Evolutionary conservation across 2,113 vertebrate genomes (phyloP).

Genomic region (Nycticorax nycticorax): DNA sequence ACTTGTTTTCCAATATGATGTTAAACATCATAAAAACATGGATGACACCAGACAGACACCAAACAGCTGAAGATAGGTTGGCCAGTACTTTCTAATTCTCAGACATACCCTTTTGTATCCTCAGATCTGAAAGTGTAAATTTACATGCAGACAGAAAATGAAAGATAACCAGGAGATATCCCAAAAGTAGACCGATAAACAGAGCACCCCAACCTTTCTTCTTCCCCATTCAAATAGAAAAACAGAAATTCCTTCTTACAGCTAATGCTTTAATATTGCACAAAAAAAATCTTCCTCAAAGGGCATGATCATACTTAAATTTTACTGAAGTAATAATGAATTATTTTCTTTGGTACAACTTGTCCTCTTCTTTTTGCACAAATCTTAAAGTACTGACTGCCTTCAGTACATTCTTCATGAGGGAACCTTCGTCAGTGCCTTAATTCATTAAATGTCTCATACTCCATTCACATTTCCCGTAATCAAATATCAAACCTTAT

Average conservation of each 20-base stretch:
- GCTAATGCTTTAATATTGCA: not conserved
- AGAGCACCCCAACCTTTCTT: not conserved
- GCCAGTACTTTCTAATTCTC: not conserved
- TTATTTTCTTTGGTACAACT: not conserved
- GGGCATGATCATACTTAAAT: not conserved
- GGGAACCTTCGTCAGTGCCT: not conserved
- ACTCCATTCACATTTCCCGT: not conserved
- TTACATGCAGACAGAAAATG: not conserved
- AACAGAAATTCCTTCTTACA: not conserved
- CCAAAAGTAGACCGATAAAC: not conserved
- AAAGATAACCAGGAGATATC: not conserved
- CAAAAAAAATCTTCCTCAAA: not conserved
- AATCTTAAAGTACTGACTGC: not conserved
- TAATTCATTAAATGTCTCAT: not conserved
- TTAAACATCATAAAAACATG: not conserved
- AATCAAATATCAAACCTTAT: slow-evolving; percentile 39
- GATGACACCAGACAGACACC: not conserved
- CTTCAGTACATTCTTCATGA: not conserved
- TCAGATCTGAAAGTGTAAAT: not conserved
- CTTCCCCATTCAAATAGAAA: not conserved
- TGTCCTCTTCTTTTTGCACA: not conserved
- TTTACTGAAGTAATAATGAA: not conserved
- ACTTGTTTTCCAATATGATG: not conserved
- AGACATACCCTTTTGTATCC: not conserved
- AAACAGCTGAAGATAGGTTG: not conserved